phyloP scores from a whole-genome alignment of 2,797 vertebrate genomes.

The Pseudochaenichthys georgianus region DNA sequence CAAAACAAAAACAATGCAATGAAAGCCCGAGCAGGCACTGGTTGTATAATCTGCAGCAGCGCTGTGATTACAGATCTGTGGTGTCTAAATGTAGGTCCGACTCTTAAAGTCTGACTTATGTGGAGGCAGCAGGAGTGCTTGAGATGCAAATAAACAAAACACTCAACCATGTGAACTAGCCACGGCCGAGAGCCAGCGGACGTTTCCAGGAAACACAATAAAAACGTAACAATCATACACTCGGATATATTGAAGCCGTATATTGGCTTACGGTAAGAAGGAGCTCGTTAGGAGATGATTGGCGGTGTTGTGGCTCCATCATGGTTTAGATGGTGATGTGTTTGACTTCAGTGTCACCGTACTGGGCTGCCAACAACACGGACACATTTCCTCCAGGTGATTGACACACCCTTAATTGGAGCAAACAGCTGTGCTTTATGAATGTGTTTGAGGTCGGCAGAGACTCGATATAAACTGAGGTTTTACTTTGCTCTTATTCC shows the following conservation, averaged over 20 bases:
- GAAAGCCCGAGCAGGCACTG: constrained; percentile 24
- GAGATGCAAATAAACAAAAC: constrained; percentile 64
- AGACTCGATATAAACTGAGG: no score
- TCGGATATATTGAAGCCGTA: constrained; percentile 50
- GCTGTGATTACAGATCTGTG: constrained; percentile 61
- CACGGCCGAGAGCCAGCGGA: neutral
- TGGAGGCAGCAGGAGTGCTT: constrained; percentile 19
- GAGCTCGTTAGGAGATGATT: constrained; percentile 44
- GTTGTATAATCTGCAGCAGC: constrained; percentile 34
- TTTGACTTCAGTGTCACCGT: constrained; percentile 51
- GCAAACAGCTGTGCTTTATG: constrained; percentile 43
- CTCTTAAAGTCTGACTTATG: constrained; percentile 39
- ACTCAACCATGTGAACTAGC: constrained; percentile 16
- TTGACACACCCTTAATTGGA: constrained; percentile 34
- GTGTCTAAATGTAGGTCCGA: constrained; percentile 55
- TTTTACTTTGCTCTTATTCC: no score
- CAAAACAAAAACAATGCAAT: constrained; percentile 54
- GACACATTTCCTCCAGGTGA: constrained; percentile 29
- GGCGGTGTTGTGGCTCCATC: constrained; percentile 34
- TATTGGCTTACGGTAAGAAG: constrained; percentile 33
- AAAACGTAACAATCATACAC: constrained; percentile 54
- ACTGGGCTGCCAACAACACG: constrained; percentile 53
- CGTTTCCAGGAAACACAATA: constrained; percentile 42
- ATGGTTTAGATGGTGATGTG: constrained; percentile 46
- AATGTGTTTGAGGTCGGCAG: constrained; percentile 26